Conservation (phyloP, 2,797 vertebrate genomes). For the Esox masquinongy region DNA sequence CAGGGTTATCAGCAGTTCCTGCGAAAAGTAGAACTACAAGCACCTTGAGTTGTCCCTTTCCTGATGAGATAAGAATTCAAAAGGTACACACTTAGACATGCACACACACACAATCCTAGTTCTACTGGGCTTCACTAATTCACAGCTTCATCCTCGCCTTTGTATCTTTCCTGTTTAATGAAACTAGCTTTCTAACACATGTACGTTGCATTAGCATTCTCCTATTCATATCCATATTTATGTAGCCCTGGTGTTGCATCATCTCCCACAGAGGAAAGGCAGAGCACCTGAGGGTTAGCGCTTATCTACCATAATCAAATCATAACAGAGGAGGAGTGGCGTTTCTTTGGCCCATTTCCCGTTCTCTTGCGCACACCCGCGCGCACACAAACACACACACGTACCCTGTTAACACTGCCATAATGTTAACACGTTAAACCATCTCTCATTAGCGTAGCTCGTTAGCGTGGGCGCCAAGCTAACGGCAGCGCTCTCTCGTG, state of each 20-base stretch:
- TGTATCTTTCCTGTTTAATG: constrained; percentile 47
- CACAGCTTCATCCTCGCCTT: constrained; percentile 24
- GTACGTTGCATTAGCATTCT: constrained; percentile 40
- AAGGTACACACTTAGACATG: constrained; percentile 18
- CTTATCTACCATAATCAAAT: constrained; percentile 76
- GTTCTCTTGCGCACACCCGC: constrained; percentile 27
- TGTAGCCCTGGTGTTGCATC: constrained; percentile 61
- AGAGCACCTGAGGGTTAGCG: constrained; percentile 61
- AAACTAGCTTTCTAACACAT: constrained; percentile 4
- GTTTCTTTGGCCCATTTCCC: constrained; percentile 60
- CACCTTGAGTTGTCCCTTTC: constrained; percentile 13
- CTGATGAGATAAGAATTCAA: constrained; percentile 55
- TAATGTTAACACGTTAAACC: constrained; percentile 57
- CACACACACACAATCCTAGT: neutral
- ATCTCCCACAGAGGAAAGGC: constrained; percentile 61
- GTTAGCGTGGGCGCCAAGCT: constrained; percentile 42
- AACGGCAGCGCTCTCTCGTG: constrained; percentile 40
- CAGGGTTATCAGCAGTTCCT: constrained; percentile 46
- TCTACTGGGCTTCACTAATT: constrained; percentile 13
- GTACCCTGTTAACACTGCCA: constrained; percentile 30
- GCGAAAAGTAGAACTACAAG: constrained; percentile 16
- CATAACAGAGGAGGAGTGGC: constrained; percentile 46
- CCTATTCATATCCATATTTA: constrained; percentile 66
- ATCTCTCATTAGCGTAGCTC: constrained; percentile 56
- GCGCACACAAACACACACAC: constrained; percentile 17